Evolutionary conservation across 2,113 vertebrate genomes (phyloP).

Genomic region (Microcebus griseorufus): DNA sequence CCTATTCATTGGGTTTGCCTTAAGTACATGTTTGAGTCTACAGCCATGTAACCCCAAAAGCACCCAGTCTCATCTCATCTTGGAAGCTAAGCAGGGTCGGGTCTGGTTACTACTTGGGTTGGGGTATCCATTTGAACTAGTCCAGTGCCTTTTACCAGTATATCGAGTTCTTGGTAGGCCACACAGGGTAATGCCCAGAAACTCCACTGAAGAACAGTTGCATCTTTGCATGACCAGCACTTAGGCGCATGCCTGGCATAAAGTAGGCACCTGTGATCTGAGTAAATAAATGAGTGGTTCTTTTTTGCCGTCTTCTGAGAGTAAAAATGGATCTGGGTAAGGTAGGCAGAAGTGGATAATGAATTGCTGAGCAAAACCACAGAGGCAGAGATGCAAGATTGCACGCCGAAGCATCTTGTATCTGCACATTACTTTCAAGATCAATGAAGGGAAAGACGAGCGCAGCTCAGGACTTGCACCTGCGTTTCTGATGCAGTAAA

Average conservation of each 20-base stretch:
- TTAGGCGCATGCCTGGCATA: background rate
- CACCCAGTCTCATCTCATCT: no score
- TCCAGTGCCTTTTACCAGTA: background rate
- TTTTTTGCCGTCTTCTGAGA: background rate
- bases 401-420: background rate
- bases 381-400: background rate
- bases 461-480: conserved; percentile 25
- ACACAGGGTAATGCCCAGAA: background rate
- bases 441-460: conserved; percentile 56
- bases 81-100: no score
- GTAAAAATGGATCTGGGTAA: background rate
- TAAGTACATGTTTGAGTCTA: background rate
- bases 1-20: background rate
- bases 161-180: no score
- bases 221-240: background rate
- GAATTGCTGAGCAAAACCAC: background rate
- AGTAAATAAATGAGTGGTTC: background rate
- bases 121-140: no score
- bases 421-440: conserved; percentile 62
- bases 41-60: no score
- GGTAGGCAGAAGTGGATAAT: background rate
- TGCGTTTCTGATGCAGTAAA: conserved; percentile 69
- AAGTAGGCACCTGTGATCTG: background rate
- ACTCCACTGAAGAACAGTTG: background rate
- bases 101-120: no score